Percentiles rank a stretch among this genome's conserved stretches.
phyloP scores from a whole-genome alignment of 2,113 vertebrate genomes.

The Vidua chalybeata region DNA sequence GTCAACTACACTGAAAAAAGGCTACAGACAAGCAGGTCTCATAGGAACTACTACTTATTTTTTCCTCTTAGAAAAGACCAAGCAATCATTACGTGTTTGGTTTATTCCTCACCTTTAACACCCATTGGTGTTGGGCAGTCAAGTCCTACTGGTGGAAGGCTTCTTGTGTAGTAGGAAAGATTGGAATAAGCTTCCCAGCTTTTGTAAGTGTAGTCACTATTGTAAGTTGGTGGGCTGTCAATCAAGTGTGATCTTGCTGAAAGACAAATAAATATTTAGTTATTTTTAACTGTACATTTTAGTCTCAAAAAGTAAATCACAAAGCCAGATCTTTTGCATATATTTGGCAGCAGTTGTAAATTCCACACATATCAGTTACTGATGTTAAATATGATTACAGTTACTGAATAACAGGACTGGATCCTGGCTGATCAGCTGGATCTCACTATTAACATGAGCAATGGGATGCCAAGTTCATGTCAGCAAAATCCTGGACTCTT shows the following conservation, averaged over 20 bases:
- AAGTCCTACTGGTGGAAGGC: slow-evolving; percentile 86
- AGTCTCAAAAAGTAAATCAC: neutral
- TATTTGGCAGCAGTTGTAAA: neutral
- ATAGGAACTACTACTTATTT: neutral
- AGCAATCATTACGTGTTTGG: fast-evolving
- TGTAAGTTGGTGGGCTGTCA: slow-evolving; percentile 94
- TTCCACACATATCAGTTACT: neutral
- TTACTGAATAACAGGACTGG: neutral
- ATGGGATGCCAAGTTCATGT: neutral
- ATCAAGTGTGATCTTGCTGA: slow-evolving; percentile 91
- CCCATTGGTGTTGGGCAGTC: slow-evolving; percentile 97
- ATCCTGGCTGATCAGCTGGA: neutral
- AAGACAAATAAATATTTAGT: neutral
- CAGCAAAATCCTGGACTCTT: neutral
- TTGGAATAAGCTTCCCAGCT: slow-evolving; percentile 96
- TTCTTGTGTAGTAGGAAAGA: slow-evolving; percentile 90
- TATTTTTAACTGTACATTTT: neutral
- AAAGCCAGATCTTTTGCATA: neutral
- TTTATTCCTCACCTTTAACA: slow-evolving; percentile 83
- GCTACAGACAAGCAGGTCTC: neutral
- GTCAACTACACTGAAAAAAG: neutral
- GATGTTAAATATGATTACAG: neutral
- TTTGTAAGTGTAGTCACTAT: slow-evolving; percentile 87
- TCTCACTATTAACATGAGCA: neutral
- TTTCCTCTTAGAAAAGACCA: neutral